phyloP scores from a whole-genome alignment of 2,888 invertebrate species.

The Vannuccia rotundouncinata region DNA sequence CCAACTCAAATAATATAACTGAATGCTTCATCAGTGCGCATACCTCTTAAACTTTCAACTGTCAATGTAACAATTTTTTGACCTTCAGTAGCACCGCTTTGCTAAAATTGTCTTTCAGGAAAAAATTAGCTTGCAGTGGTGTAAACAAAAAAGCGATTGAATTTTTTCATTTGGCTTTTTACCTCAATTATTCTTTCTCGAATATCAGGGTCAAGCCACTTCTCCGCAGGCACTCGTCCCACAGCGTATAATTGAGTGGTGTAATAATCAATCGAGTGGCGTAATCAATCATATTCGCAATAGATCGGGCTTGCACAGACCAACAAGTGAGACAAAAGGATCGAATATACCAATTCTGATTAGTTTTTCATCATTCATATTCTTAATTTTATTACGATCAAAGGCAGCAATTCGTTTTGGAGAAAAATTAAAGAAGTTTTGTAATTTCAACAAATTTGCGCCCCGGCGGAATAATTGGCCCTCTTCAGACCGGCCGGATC shows the following conservation, averaged over 20 bases:
- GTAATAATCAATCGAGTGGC: too few species aligned
- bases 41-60: constrained; percentile 9
- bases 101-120: constrained; percentile 11
- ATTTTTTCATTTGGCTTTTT: constrained; percentile 21
- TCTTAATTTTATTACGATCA: not conserved
- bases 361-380: not conserved
- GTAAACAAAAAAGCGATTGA: constrained; percentile 15
- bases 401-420: not conserved
- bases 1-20: constrained; percentile 9
- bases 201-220: constrained; percentile 21
- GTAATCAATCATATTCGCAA: constrained; percentile 4
- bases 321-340: constrained; percentile 18
- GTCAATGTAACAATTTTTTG: constrained; percentile 12
- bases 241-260: constrained; percentile 17
- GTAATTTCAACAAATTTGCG: not conserved
- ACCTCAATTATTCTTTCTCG: constrained; percentile 12
- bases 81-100: constrained; percentile 23
- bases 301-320: not conserved
- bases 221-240: constrained; percentile 26
- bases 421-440: not conserved
- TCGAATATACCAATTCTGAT: constrained; percentile 14
- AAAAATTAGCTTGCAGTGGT: not conserved
- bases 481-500: too few species aligned
- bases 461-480: too few species aligned
- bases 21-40: constrained; percentile 23